Evolutionary conservation across 2,888 invertebrate species (phyloP).

Genomic region (Clusia tigrina): DNA sequence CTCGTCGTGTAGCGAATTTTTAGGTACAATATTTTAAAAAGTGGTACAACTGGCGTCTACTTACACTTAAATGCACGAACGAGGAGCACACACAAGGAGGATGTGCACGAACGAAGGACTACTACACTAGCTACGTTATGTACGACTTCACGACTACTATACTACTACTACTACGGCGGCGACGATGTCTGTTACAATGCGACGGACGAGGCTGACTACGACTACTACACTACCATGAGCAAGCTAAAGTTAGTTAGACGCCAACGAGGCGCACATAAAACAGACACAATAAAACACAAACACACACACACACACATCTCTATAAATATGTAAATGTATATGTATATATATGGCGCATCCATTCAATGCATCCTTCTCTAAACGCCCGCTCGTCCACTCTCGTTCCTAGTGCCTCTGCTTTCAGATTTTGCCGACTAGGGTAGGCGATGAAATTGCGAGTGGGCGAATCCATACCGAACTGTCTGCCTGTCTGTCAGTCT

Average conservation of each 20-base stretch:
- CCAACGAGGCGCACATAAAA: not conserved
- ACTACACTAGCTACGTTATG: not conserved
- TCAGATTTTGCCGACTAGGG: too few relatives aligned
- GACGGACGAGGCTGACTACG: not conserved
- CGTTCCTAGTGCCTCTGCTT: too few relatives aligned
- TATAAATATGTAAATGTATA: too few relatives aligned
- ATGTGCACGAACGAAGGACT: not conserved
- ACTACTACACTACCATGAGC: not conserved
- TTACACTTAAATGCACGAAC: conserved; percentile 21
- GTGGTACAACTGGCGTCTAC: conserved; percentile 22
- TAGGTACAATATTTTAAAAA: conserved; percentile 17
- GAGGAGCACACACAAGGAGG: conserved; percentile 2
- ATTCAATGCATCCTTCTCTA: too few relatives aligned
- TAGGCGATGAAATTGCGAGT: too few relatives aligned
- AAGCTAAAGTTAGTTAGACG: not conserved
- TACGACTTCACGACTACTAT: conserved; percentile 4
- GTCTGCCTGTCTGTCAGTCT: too few relatives aligned
- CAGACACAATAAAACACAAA: not conserved
- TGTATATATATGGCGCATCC: too few relatives aligned
- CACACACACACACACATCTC: too few relatives aligned
- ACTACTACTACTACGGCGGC: not conserved
- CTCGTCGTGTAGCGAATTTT: conserved; percentile 17
- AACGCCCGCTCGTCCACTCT: too few relatives aligned
- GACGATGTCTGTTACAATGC: not conserved
- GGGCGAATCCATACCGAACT: too few relatives aligned